These are phyloP conservation scores for Halictus ligatus DNA, from an alignment of 2,888 invertebrate species.

Conservation along the genomic window DNA sequence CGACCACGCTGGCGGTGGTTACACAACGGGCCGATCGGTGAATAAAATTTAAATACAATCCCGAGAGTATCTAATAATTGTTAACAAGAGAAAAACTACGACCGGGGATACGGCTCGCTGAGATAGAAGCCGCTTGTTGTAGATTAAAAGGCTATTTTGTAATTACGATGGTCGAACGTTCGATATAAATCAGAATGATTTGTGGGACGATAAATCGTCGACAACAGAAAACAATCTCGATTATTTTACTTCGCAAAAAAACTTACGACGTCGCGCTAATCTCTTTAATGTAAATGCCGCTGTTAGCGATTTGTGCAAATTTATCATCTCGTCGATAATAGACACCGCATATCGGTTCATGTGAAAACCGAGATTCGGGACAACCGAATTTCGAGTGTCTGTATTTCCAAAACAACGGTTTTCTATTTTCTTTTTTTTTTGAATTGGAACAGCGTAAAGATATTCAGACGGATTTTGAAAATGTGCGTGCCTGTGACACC, in stretches of 20 bases:
- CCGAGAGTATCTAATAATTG: background rate
- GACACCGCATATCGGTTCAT: background rate
- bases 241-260: background rate
- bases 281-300: background rate
- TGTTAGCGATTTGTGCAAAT: background rate
- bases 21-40: background rate
- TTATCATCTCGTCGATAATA: background rate
- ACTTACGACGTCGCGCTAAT: too few relatives aligned
- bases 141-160: slow-evolving; percentile 8
- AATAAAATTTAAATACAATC: too few relatives aligned
- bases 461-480: too few relatives aligned
- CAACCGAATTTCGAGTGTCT: background rate
- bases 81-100: background rate
- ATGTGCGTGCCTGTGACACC: too few relatives aligned
- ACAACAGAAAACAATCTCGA: background rate
- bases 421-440: too few relatives aligned
- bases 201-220: slow-evolving; percentile 1
- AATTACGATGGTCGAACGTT: background rate
- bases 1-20: background rate
- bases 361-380: background rate
- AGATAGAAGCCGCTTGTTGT: too few relatives aligned
- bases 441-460: background rate
- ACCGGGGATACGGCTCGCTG: background rate
- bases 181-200: background rate
- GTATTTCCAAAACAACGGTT: background rate